Conservation (phyloP, 2,113 vertebrate genomes). For the Cariama cristata region DNA sequence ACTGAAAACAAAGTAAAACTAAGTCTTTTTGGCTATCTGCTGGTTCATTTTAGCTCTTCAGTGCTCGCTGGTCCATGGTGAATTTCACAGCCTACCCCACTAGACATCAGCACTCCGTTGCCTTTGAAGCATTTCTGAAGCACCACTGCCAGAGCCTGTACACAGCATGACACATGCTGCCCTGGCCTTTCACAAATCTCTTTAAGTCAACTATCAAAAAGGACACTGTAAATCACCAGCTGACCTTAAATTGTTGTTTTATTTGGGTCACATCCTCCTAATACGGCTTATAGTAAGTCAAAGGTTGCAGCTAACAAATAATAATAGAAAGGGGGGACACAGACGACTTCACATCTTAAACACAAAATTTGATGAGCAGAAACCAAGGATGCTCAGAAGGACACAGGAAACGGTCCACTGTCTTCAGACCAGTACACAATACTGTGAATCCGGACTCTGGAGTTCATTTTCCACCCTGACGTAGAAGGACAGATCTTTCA, state of each 20-base stretch:
- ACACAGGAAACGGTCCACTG: too few relatives aligned
- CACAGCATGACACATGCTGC: background rate
- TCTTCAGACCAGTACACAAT: background rate
- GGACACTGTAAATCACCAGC: background rate
- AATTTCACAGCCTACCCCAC: background rate
- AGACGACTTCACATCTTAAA: background rate
- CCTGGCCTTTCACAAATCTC: background rate
- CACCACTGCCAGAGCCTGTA: background rate
- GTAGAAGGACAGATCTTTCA: background rate
- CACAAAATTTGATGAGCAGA: background rate
- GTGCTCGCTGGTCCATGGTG: background rate
- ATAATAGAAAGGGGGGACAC: background rate
- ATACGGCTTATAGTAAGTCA: background rate
- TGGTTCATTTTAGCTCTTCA: background rate
- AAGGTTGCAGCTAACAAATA: background rate
- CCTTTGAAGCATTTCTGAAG: background rate
- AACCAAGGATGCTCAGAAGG: background rate
- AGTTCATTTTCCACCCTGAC: background rate
- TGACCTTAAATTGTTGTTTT: background rate
- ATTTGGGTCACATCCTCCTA: background rate
- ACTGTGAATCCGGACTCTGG: too few relatives aligned
- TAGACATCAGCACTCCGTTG: background rate
- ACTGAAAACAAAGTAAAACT: background rate
- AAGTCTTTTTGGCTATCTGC: background rate
- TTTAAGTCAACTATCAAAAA: background rate